phyloP scores from a whole-genome alignment of 2,113 vertebrate genomes.

The Aviceda subcristata region DNA sequence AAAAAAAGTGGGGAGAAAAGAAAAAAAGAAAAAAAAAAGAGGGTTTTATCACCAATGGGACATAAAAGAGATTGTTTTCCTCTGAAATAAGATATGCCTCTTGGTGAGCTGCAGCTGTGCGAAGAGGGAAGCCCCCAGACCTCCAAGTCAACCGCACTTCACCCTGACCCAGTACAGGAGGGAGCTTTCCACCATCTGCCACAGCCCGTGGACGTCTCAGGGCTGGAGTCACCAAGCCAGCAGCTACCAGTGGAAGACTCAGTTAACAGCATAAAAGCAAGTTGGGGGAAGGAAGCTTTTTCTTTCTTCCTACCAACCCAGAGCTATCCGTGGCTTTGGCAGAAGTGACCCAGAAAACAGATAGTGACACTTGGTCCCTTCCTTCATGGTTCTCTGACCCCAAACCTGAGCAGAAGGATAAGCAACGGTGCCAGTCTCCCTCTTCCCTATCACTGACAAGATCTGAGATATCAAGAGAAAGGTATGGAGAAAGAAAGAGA shows the following conservation, averaged over 20 bases:
- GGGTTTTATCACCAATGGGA: neutral
- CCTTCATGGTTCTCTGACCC: neutral
- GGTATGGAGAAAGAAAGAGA: neutral
- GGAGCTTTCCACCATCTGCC: neutral
- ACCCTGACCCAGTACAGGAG: neutral
- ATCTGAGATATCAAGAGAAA: neutral
- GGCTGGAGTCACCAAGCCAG: neutral
- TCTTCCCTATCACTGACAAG: neutral
- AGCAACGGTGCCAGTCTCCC: neutral
- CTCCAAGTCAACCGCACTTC: neutral
- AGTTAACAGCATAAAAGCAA: neutral
- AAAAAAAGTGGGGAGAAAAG: rapidly evolving
- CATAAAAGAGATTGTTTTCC: neutral
- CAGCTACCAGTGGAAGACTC: neutral
- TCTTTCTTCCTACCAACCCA: neutral
- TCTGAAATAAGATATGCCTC: neutral
- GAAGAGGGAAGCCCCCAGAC: neutral
- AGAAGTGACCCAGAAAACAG: neutral
- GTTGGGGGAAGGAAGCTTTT: neutral
- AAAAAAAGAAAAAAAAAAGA: neutral
- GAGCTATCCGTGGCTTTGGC: neutral
- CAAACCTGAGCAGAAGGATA: neutral
- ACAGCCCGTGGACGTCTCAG: rapidly evolving
- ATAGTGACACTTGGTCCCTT: neutral
- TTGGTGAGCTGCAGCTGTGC: neutral